Conservation (phyloP, 2,113 vertebrate species). For the Paracanthobrama guichenoti region DNA sequence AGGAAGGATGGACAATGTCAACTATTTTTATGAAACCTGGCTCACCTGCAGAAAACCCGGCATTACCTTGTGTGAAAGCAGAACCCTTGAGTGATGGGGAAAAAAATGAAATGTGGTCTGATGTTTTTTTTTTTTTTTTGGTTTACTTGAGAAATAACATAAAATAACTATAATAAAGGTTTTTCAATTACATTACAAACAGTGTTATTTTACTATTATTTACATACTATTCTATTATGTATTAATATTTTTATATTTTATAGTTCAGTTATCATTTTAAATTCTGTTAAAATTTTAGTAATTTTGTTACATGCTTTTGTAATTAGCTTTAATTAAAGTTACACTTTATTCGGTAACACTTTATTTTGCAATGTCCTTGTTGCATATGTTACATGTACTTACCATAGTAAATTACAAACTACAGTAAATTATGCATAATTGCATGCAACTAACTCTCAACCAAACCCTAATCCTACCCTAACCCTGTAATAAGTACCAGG, state of each 20-base stretch:
- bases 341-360: too few species aligned
- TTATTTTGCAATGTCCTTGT: too few species aligned
- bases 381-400: too few species aligned
- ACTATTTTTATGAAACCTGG: conserved; percentile 6
- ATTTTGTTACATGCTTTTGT: not conserved
- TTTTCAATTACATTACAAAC: not conserved
- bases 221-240: not conserved
- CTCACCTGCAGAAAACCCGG: not conserved
- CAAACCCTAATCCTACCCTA: too few species aligned
- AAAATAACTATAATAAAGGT: not conserved
- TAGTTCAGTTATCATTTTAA: not conserved
- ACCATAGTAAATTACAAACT: too few species aligned
- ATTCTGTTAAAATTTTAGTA: not conserved
- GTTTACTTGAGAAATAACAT: too few species aligned
- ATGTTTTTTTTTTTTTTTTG: not conserved
- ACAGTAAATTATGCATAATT: too few species aligned
- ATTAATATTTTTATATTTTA: not conserved
- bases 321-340: not conserved
- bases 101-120: not conserved
- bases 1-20: conserved; percentile 37
- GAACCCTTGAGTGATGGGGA: not conserved
- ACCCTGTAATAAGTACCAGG: too few species aligned
- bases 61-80: not conserved
- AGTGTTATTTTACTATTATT: not conserved
- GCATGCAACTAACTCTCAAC: too few species aligned